Conservation (phyloP, 1,140 invertebrate species). For the Stegodyphus dumicola region DNA sequence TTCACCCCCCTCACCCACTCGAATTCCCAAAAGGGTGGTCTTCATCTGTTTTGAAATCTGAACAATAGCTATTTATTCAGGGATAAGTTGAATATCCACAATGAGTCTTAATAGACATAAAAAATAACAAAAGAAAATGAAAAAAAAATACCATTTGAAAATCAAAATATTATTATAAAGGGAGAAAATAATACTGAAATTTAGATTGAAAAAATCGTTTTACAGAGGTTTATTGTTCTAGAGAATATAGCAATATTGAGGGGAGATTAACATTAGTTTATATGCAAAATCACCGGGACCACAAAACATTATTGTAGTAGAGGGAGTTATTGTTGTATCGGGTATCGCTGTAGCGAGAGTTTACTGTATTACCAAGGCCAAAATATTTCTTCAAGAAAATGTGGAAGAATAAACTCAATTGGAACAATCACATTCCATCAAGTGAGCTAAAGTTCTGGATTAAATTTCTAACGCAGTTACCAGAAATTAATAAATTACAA, state of each 20-base stretch:
- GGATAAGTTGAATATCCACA: conserved; percentile 1
- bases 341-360: conserved; percentile 24
- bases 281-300: too few species aligned
- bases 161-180: too few species aligned
- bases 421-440: too few species aligned
- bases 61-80: conserved; percentile 3
- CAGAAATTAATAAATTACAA: too few species aligned
- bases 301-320: conserved; percentile 13
- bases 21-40: background rate
- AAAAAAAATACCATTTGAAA: too few species aligned
- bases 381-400: too few species aligned
- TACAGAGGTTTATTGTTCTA: conserved; percentile 7
- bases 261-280: background rate
- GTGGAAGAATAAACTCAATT: too few species aligned
- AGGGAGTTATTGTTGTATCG: conserved; percentile 22
- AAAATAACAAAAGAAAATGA: too few species aligned
- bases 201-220: conserved; percentile 7
- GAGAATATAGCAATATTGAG: conserved; percentile 1
- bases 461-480: too few species aligned
- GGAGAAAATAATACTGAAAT: background rate
- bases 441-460: too few species aligned
- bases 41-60: background rate
- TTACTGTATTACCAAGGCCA: conserved; percentile 24
- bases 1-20: conserved; percentile 1
- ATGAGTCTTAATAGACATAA: background rate